phyloP scores from a whole-genome alignment of 2,113 vertebrate genomes.

The Hemibagrus wyckioides region DNA sequence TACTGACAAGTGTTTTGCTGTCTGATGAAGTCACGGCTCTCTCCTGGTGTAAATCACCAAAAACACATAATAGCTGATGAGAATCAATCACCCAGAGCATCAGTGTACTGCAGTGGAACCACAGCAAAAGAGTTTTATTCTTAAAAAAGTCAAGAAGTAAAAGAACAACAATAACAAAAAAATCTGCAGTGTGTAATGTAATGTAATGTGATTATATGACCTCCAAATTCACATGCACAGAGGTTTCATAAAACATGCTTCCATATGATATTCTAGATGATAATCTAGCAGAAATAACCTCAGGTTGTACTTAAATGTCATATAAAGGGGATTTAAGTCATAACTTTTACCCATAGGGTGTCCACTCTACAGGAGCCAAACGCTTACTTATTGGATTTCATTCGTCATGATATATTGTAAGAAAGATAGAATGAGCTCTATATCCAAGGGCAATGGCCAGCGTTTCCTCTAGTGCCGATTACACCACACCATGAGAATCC shows the following conservation, averaged over 20 bases:
- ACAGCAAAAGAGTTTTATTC: background rate
- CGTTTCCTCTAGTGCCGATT: background rate
- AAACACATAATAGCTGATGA: background rate
- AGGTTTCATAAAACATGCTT: background rate
- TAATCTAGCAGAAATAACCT: background rate
- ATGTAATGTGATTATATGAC: background rate
- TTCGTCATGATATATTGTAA: background rate
- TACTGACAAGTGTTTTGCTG: slow-evolving; percentile 16
- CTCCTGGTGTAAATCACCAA: background rate
- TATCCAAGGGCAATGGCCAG: background rate
- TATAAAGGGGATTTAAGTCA: background rate
- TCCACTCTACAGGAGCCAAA: background rate
- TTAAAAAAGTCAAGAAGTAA: background rate
- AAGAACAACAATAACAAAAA: background rate
- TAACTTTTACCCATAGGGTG: background rate
- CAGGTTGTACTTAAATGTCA: background rate
- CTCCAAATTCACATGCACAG: background rate
- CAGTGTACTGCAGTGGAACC: background rate
- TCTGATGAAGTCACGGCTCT: slow-evolving; percentile 1
- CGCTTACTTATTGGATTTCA: background rate
- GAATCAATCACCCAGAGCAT: background rate
- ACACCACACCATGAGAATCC: background rate
- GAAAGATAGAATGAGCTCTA: background rate
- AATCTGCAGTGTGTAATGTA: no score
- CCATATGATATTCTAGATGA: background rate